These are phyloP conservation scores for Marmota flaviventris DNA, from an alignment of 2,113 vertebrate species.

Conservation along the genomic window DNA sequence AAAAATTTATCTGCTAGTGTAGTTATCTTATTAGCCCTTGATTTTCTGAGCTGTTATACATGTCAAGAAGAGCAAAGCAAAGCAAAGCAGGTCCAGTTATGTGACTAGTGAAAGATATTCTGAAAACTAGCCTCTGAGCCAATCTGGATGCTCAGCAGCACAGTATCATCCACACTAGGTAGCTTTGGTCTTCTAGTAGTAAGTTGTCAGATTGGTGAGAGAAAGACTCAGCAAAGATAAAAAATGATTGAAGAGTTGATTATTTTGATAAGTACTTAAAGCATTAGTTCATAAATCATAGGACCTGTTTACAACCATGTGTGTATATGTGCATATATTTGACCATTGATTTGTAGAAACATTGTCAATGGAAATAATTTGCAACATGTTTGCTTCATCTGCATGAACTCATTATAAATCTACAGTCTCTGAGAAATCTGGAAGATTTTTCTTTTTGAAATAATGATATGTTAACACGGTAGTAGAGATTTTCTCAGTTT, in stretches of 20 bases:
- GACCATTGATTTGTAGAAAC: neutral
- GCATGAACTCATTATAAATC: neutral
- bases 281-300: neutral
- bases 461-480: neutral
- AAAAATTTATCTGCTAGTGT: neutral
- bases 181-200: neutral
- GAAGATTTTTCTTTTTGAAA: neutral
- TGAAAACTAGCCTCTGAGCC: neutral
- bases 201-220: neutral
- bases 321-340: neutral
- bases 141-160: neutral
- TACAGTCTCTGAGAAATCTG: neutral
- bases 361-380: conserved; percentile 53
- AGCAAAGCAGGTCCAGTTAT: neutral
- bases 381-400: neutral
- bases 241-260: neutral
- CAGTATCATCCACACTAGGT: neutral
- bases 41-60: conserved; percentile 19
- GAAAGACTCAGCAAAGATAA: neutral
- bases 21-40: neutral
- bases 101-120: neutral
- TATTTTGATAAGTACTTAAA: conserved; percentile 38
- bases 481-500: neutral
- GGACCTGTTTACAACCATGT: neutral
- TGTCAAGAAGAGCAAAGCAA: neutral